Base-by-base conservation (phyloP, 2,797 vertebrate species). In the Thalassophryne amazonica region DNA sequence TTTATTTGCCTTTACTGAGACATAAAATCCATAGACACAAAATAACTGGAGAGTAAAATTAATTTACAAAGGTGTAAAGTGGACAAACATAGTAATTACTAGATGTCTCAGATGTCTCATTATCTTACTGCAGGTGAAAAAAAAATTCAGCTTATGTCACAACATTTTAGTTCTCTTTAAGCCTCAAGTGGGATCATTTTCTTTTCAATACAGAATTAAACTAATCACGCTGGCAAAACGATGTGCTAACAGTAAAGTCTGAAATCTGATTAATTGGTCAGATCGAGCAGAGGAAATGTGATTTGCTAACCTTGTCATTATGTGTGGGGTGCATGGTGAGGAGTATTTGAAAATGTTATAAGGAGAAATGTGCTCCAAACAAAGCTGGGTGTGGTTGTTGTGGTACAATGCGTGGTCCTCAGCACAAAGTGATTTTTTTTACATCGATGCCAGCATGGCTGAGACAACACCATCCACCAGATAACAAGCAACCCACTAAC, bases 371-470 rank as follows among this genome's bases (percentile, higher is more conserved):
- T 5, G 2, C 17, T 19, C 2, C 6, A 41, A 7, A 19, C 16
- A n/a, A 39, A 3, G 24, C n/a, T 21, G 10, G 21, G 36, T 22
- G 20, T 27, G 17, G 27, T 25, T 32, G 30, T 7, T 33, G 22
- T 8, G 5, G 14, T 40, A 19, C 15, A 25, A 32, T 43, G 39
- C 30, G 31, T 23, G 54, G 24, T 33, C 39, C 40, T 43, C 48
- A 37, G 49, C 49, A 56, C 15, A 59, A 28, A 58, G 40, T 6
- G 28, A 53, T 29, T 35, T 8, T n/a, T 58, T 56, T 76, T 73
- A 78, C 75, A 69, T 76, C 69, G 60, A 61, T 58, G 55, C 51
- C 54, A 66, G 54, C 63, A 19, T 60, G 56, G 43, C 65, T 58
- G 65, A 61, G 39, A 50, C 42, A 31, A 56, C 32, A 52, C 55